Evolutionary conservation across 1,140 invertebrate species (phyloP).

Genomic region (Dendroctonus ponderosae): DNA sequence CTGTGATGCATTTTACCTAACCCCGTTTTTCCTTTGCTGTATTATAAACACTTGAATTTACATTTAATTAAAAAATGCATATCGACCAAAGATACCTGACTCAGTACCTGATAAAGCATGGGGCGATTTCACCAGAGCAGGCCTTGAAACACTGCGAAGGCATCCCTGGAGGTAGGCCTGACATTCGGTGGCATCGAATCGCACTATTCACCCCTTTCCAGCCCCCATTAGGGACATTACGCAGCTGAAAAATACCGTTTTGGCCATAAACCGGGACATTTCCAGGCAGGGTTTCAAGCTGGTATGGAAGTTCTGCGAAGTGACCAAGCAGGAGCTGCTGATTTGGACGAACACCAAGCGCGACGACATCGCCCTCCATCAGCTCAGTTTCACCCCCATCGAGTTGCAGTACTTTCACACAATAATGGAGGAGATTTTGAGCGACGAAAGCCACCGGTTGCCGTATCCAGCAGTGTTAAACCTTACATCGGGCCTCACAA

Average conservation of each 20-base stretch:
- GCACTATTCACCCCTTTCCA: constrained; percentile 7
- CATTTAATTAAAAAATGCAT: not conserved
- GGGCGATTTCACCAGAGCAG: constrained; percentile 28
- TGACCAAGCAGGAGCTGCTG: constrained; percentile 37
- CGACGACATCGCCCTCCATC: constrained; percentile 39
- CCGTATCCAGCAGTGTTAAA: constrained; percentile 38
- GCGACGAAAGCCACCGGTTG: constrained; percentile 30
- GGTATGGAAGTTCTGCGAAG: constrained; percentile 38
- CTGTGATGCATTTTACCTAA: no score
- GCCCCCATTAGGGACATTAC: constrained; percentile 21
- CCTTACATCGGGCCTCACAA: constrained; percentile 39
- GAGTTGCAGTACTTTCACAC: constrained; percentile 45
- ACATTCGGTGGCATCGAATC: not conserved
- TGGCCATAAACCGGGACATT: constrained; percentile 40
- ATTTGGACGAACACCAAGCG: constrained; percentile 41
- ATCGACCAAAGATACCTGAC: constrained; percentile 39
- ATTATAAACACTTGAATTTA: no score
- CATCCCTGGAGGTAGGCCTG: constrained; percentile 10
- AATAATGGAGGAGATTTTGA: constrained; percentile 41
- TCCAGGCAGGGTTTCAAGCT: constrained; percentile 40
- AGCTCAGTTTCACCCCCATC: constrained; percentile 34
- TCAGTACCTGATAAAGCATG: constrained; percentile 42
- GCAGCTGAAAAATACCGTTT: constrained; percentile 34
- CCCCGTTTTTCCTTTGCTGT: no score
- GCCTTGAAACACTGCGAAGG: constrained; percentile 36